Evolutionary conservation across 2,888 invertebrate species (phyloP), one percentile per base, ranked within the genome.

Genomic region (Cryptocephalus primarius): DNA sequence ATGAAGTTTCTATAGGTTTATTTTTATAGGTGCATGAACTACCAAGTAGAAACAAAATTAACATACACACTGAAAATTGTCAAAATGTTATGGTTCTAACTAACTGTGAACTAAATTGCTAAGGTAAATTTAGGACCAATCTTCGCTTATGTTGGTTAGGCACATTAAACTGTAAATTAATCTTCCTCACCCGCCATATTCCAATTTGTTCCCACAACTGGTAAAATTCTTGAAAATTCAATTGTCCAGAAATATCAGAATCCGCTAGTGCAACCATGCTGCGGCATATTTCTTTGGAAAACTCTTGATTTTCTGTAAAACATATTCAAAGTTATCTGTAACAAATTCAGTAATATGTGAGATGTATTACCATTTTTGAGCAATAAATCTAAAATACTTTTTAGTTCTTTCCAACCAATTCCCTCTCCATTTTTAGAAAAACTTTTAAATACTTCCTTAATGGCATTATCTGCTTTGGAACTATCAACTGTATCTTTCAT

Each of bases 241-340:
- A 78, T 62, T 88, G 90, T 1, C 94, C 93, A 0, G 91, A 90
- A 58, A 83, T 78, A 67, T 94, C 91, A 33, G 82, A 79, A 66
- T 95, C 94, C 67, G 91, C 71, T 83, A 94, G 85, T 0, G 92
- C 90, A 32, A 95, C 80, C 88, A 95, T 92, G 54, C 89, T 88
- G 51, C 92, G 79, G 64, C 92, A 92, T 1, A 90, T 82, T 49
- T 94, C 92, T 68, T 88, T 83, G 9, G 88, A 87, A 71, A 94
- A 90, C 34, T 88, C 90, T 8, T 44, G 42, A 4, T 49, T 47
- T 36, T 61, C 75, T 72, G 43, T 12, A 49, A 46, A 45, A 47
- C 13, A 40, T 9, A 40, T 36, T 14, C 34, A 49, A 34, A 44
- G 8, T 22, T 31, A 12, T 10, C 31, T 34, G 9, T 42, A 36